Conservation (phyloP, 2,113 vertebrate genomes). For the Empidonax alnorum region DNA sequence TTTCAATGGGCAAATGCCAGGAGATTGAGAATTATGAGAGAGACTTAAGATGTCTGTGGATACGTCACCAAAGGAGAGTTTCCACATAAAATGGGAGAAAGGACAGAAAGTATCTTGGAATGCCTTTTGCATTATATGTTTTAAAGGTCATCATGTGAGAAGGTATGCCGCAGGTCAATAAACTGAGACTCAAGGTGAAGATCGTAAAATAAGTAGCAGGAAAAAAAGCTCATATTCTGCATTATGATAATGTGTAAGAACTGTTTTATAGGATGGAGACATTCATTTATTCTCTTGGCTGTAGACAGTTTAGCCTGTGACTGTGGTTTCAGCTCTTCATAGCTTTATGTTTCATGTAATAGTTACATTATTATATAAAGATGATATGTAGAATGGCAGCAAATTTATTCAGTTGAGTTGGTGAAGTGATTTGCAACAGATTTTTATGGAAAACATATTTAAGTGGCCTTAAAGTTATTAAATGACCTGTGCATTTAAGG, state of each 20-base stretch:
- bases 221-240: not conserved
- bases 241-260: not conserved
- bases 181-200: not conserved
- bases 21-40: not conserved
- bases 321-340: not conserved
- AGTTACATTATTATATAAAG: not conserved
- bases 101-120: not conserved
- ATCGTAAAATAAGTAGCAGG: not conserved
- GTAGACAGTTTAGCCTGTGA: not conserved
- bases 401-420: not conserved
- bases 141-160: not conserved
- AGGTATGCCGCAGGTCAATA: not conserved
- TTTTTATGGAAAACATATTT: not conserved
- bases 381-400: not conserved
- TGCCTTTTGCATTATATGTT: not conserved
- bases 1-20: not conserved
- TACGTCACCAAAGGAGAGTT: not conserved
- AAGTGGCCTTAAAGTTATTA: not conserved
- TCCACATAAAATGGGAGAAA: not conserved
- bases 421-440: not conserved
- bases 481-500: not conserved
- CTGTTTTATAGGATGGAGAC: not conserved
- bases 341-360: not conserved
- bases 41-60: not conserved
- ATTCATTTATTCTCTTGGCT: not conserved